Conservation (phyloP, 2,113 vertebrate species). For the Patagioenas fasciata region DNA sequence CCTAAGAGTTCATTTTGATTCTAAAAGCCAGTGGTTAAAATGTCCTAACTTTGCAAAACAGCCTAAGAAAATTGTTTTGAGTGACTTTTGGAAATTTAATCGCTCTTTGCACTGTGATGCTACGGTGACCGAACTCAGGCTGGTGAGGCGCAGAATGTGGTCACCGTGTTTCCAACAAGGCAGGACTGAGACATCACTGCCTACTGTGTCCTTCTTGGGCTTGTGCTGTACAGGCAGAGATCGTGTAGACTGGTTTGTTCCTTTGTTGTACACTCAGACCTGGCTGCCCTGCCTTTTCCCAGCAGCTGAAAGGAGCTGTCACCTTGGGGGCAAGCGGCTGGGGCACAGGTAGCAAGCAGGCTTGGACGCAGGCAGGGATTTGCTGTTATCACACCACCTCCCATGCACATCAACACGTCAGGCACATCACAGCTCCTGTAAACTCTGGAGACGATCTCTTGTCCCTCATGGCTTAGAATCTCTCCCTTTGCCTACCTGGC, state of each 20-base stretch:
- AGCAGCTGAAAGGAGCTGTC: neutral
- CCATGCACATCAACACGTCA: neutral
- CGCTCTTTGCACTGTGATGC: neutral
- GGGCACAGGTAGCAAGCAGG: neutral
- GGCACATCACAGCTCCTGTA: neutral
- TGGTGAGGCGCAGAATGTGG: neutral
- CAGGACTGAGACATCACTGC: neutral
- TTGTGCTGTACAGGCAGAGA: neutral
- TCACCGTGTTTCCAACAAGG: neutral
- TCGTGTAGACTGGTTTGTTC: neutral
- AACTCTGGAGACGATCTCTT: neutral
- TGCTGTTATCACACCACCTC: neutral
- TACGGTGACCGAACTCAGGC: neutral
- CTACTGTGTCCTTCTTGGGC: neutral
- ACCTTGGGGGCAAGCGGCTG: too few relatives aligned
- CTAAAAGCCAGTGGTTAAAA: neutral
- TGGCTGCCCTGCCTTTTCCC: neutral
- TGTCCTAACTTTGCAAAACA: neutral
- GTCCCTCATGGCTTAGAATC: neutral
- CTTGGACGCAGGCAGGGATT: neutral
- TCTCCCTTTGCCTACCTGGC: neutral
- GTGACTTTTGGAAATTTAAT: neutral
- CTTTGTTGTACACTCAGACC: neutral
- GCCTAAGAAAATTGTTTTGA: neutral
- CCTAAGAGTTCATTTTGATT: neutral